phyloP scores from a whole-genome alignment of 2,113 vertebrate species.

The Phoenicopterus ruber region DNA sequence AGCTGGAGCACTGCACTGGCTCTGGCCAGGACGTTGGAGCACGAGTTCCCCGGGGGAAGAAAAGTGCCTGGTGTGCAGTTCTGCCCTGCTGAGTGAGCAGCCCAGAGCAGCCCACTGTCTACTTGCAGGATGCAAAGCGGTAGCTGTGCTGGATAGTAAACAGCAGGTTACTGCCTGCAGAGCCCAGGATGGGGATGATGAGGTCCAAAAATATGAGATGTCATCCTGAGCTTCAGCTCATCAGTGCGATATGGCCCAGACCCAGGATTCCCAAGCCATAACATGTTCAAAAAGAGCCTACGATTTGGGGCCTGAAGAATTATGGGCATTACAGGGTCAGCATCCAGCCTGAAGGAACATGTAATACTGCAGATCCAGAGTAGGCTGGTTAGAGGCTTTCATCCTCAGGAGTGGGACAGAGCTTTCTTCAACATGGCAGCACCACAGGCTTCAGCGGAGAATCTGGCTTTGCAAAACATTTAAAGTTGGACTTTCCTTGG shows the following conservation, averaged over 20 bases:
- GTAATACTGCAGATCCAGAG: neutral
- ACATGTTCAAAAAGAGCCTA: neutral
- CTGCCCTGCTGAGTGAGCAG: neutral
- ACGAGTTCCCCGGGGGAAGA: fast-evolving
- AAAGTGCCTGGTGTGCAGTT: neutral
- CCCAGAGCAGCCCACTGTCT: neutral
- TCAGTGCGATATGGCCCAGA: neutral
- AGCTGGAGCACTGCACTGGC: neutral
- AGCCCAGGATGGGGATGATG: neutral
- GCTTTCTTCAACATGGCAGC: neutral
- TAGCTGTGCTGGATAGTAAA: neutral
- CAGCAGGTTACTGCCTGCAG: neutral
- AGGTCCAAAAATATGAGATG: neutral
- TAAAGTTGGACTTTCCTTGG: neutral
- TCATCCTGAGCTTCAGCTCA: neutral
- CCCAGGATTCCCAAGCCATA: neutral
- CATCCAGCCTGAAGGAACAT: neutral
- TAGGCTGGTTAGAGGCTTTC: neutral
- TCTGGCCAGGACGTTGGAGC: neutral
- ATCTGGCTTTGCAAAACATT: neutral
- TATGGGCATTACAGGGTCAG: neutral
- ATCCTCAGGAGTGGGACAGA: neutral
- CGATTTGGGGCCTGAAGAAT: neutral
- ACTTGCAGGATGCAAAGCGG: neutral
- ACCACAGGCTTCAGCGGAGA: neutral